Evolutionary conservation across 2,888 invertebrate genomes (phyloP).

Genomic region (Calameuta idolon): DNA sequence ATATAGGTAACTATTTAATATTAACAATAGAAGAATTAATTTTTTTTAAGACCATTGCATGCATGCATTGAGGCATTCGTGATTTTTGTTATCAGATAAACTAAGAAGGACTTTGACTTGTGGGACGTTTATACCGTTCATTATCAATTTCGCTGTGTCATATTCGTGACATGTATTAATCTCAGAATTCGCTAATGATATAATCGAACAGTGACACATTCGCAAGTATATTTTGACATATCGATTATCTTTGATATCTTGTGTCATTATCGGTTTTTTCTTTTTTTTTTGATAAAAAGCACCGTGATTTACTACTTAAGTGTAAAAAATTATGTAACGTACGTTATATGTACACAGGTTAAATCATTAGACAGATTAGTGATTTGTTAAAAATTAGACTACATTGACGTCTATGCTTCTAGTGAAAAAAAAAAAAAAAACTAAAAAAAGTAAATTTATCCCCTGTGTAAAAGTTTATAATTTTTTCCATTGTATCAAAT

Average conservation of each 20-base stretch:
- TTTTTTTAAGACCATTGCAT: background rate
- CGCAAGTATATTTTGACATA: conserved; percentile 23
- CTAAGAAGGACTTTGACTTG: background rate
- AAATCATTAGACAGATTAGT: background rate
- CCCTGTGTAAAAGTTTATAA: too few species aligned
- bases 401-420: too few species aligned
- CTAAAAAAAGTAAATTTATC: too few species aligned
- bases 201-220: conserved; percentile 21
- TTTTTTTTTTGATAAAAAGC: background rate
- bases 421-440: background rate
- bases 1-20: background rate
- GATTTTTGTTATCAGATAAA: background rate
- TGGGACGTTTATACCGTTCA: background rate
- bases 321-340: background rate
- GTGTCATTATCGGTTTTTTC: background rate
- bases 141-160: background rate
- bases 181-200: conserved; percentile 11
- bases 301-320: too few species aligned
- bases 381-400: background rate
- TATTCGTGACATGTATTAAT: background rate
- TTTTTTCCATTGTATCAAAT: background rate
- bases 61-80: background rate
- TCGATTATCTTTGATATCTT: conserved; percentile 2
- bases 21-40: background rate
- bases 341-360: background rate